Evolutionary conservation across 2,113 vertebrate species (phyloP).

Genomic region (Struthio camelus): DNA sequence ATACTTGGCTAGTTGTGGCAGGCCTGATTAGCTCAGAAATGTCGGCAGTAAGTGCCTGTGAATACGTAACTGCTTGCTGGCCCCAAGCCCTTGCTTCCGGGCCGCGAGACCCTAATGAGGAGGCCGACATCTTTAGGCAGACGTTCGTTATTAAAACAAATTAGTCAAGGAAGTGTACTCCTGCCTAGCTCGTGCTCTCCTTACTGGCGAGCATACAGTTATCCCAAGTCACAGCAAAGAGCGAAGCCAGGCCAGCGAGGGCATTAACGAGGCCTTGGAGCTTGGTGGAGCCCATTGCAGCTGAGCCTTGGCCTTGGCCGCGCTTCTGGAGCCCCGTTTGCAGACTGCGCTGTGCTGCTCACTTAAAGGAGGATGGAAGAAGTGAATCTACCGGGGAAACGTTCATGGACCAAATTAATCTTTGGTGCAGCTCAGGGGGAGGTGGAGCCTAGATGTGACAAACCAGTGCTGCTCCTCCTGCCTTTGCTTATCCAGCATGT

Average conservation of each 20-base stretch:
- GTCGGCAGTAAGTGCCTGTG: neutral
- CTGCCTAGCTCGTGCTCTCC: accelerated
- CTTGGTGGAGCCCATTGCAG: neutral
- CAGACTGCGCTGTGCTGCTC: neutral
- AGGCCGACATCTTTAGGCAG: neutral
- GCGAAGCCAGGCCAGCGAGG: accelerated
- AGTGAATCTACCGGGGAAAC: too few relatives aligned
- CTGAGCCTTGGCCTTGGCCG: neutral
- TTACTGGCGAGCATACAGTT: accelerated
- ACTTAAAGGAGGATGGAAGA: neutral
- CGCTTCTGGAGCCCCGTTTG: neutral
- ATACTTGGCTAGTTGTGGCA: neutral
- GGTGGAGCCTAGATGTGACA: too few relatives aligned
- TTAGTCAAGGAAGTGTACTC: neutral
- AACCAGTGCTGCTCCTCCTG: too few relatives aligned
- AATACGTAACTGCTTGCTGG: neutral
- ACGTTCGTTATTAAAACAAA: neutral
- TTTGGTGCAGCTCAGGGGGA: neutral
- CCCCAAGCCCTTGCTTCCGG: neutral
- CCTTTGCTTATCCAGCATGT: neutral
- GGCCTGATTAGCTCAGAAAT: neutral
- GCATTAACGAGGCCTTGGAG: too few relatives aligned
- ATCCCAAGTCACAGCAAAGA: neutral
- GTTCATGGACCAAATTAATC: neutral
- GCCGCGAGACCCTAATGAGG: neutral